Percentiles rank a stretch among this genome's conserved stretches.
Conservation (phyloP, 2,113 vertebrate genomes). For the Perca flavescens region DNA sequence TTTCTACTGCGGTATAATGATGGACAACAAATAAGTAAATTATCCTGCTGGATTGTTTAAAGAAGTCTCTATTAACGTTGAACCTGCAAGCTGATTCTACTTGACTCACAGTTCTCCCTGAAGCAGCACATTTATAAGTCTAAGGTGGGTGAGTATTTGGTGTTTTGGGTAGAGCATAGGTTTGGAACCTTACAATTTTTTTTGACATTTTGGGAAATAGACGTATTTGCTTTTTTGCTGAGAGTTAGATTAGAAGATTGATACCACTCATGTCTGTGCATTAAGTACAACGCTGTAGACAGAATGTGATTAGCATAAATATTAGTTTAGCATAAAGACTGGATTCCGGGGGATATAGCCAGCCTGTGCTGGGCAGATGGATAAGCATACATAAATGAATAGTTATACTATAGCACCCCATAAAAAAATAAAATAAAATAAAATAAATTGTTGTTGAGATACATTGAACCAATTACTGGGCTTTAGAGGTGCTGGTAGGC, state of each 20-base stretch:
- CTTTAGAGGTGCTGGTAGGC: background rate
- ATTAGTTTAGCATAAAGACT: background rate
- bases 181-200: background rate
- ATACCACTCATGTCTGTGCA: background rate
- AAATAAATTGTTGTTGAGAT: background rate
- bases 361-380: background rate
- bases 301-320: background rate
- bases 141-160: background rate
- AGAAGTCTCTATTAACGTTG: background rate
- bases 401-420: background rate
- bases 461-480: background rate
- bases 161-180: background rate
- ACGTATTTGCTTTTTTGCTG: background rate
- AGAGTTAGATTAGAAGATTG: background rate
- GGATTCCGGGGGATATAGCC: background rate
- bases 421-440: background rate
- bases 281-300: background rate
- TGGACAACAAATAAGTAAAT: background rate
- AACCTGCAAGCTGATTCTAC: background rate
- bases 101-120: background rate
- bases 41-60: background rate
- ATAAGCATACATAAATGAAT: background rate
- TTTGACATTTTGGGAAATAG: no score
- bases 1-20: background rate
- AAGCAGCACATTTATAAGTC: background rate